Base-by-base conservation (phyloP, 2,113 vertebrate species). In the Ciconia maguari region DNA sequence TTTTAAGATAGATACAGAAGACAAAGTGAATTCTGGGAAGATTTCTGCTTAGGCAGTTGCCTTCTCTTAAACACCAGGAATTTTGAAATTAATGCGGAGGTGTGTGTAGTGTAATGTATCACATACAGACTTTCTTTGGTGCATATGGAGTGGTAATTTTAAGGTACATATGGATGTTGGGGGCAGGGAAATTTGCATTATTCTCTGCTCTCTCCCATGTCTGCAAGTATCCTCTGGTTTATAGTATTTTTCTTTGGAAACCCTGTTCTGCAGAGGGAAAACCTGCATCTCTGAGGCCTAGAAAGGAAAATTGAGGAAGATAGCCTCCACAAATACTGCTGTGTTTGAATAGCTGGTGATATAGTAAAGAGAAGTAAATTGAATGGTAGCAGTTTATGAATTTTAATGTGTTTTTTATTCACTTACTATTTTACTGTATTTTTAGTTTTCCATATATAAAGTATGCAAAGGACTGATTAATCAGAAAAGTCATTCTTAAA, bases 361-460 rank as follows among this genome's bases (percentile, higher is more conserved):
- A 21, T 3, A 91, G 51, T 80, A 86, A 93, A 79, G 25, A 89
- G 49, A 93, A 88, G 54, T 95, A 91, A 93, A 95, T n/a, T 42
- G 81, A 93, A 70, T 80, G 48, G 46, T 60, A 95, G 29, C 74
- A 88, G 44, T 86, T 93, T 89, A 66, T 94, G n/a, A 88, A 83
- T 96, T 94, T 93, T 90, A 79, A 79, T 91, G 30, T 93, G 51
- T 0, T 48, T 96, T 96, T 95, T 92, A 94, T 95, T 94, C 58
- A 90, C 11, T 30, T 86, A 77, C n/a, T 80, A 42, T 48, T 93
- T 93, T 74, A 87, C 48, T 79, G 44, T 84, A 52, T 87, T 89
- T 96, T 92, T 77, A 66, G 12, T 89, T 96, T 94, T 94, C 81
- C 36, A 26, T 89, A 52, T 91, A 85, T 91, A 54, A 84, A 65